These are phyloP conservation scores for Anaspis maculata DNA, from an alignment of 2,888 invertebrate species.

Conservation along the genomic window DNA sequence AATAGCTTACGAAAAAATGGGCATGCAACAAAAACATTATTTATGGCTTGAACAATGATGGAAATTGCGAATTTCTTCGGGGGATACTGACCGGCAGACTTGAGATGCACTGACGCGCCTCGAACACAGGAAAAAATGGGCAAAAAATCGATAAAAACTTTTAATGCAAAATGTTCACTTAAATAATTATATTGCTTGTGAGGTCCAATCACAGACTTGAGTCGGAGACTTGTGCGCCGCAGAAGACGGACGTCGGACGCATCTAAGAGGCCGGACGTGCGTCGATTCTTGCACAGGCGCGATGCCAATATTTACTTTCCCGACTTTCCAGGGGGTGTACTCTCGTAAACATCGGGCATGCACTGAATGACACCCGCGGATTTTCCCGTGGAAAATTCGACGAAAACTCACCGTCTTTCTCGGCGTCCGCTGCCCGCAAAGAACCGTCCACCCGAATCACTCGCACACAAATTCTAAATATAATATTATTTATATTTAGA, in stretches of 20 bases:
- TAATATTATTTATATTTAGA: conserved; percentile 43
- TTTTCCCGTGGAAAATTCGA: neutral
- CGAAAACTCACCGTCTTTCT: conserved; percentile 16
- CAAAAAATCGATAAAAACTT: conserved; percentile 43
- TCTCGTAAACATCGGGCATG: conserved; percentile 13
- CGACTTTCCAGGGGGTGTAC: conserved; percentile 36
- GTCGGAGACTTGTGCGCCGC: conserved; percentile 29
- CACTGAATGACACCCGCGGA: conserved; percentile 1
- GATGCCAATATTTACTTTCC: conserved; percentile 38
- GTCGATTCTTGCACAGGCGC: conserved; percentile 27
- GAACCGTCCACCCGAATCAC: conserved; percentile 26
- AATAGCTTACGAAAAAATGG: conserved; percentile 36
- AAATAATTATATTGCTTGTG: conserved; percentile 43
- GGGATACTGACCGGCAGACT: too few species aligned
- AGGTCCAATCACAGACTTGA: conserved; percentile 33
- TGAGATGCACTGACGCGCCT: too few species aligned
- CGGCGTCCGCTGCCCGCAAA: conserved; percentile 20
- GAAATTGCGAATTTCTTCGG: too few species aligned
- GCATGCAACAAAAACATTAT: conserved; percentile 35
- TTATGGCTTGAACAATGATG: conserved; percentile 25
- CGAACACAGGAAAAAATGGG: conserved; percentile 27
- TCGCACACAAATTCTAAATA: conserved; percentile 33
- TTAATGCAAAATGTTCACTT: conserved; percentile 45
- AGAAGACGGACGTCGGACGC: conserved; percentile 32
- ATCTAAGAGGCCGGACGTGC: conserved; percentile 30